These are phyloP conservation scores for Rhynchomys soricoides DNA, from an alignment of 2,113 vertebrate genomes.

Conservation along the genomic window DNA sequence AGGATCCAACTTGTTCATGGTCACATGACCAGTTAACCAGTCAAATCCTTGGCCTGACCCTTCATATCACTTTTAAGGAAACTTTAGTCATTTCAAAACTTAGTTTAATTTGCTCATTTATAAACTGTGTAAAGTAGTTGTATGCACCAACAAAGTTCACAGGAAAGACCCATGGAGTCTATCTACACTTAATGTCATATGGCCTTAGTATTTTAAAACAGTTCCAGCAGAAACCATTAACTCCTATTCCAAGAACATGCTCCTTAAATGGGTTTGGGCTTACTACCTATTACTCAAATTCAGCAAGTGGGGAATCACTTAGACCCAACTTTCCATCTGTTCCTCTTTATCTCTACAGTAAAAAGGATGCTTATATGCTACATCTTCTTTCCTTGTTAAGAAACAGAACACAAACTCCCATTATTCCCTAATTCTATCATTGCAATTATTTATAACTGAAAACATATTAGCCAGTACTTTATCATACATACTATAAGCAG, in stretches of 20 bases:
- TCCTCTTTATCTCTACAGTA: background rate
- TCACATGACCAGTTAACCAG: background rate
- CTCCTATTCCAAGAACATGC: background rate
- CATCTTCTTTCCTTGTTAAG: background rate
- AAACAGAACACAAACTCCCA: background rate
- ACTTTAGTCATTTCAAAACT: constrained; percentile 20
- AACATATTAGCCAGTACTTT: background rate
- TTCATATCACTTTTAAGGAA: background rate
- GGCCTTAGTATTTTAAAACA: constrained; percentile 10
- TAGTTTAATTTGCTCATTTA: background rate
- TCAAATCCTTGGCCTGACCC: background rate
- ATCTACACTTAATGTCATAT: background rate
- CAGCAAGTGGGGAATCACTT: background rate
- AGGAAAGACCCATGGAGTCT: background rate
- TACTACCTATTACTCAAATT: constrained; percentile 45
- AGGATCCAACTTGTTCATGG: background rate
- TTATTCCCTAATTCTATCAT: background rate
- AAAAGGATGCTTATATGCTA: background rate
- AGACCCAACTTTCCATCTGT: background rate
- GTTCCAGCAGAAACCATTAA: background rate
- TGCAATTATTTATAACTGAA: background rate
- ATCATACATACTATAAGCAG: background rate
- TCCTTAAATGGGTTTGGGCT: background rate
- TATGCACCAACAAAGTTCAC: background rate
- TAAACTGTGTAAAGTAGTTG: constrained; percentile 1